These are phyloP conservation scores for Drosophila obscura DNA, from an alignment of 1,140 invertebrate species.

Conservation along the genomic window DNA sequence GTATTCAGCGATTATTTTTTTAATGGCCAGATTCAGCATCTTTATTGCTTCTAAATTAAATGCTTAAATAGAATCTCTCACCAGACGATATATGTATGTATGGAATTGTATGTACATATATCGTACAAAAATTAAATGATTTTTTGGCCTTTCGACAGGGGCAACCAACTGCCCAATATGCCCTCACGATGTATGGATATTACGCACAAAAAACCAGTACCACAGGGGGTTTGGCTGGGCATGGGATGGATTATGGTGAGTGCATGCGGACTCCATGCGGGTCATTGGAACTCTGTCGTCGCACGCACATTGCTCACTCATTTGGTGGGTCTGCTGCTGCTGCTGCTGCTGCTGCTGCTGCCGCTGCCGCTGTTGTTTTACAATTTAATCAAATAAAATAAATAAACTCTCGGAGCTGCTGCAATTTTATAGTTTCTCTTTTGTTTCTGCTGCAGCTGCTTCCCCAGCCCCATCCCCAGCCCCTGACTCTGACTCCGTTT, in stretches of 20 bases:
- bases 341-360: background rate
- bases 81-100: too few species aligned
- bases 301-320: slow-evolving; percentile 71
- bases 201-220: slow-evolving; percentile 42
- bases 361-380: slow-evolving; percentile 24
- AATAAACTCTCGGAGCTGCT: slow-evolving; percentile 51
- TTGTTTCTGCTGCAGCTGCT: slow-evolving; percentile 47
- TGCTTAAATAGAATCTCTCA: too few species aligned
- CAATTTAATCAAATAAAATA: slow-evolving; percentile 77
- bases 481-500: background rate
- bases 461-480: background rate
- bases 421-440: slow-evolving; percentile 45
- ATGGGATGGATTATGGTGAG: background rate
- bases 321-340: slow-evolving; percentile 25
- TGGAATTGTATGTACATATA: too few species aligned
- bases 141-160: too few species aligned
- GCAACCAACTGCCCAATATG: background rate
- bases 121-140: too few species aligned
- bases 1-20: too few species aligned
- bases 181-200: slow-evolving; percentile 6
- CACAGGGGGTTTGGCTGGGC: background rate
- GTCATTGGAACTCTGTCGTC: slow-evolving; percentile 77
- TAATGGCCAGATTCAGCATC: too few species aligned
- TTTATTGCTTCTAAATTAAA: too few species aligned
- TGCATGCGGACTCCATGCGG: slow-evolving; percentile 53